These are phyloP conservation scores for Nymphalis urticae DNA, from an alignment of 2,888 invertebrate genomes.

Conservation along the genomic window DNA sequence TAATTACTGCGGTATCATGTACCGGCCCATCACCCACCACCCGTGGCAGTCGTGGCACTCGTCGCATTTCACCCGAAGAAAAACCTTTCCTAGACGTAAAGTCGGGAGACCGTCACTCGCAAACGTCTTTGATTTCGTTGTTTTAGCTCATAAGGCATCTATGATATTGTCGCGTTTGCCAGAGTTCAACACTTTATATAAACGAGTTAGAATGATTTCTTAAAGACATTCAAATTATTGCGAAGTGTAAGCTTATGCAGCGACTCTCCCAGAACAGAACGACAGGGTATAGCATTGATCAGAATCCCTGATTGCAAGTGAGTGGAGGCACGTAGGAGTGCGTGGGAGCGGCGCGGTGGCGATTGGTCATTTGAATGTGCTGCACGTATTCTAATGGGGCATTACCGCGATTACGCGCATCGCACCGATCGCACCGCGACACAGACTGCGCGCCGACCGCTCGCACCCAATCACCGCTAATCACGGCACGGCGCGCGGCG, in stretches of 20 bases:
- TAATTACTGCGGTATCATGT: not conserved
- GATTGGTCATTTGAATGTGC: constrained; percentile 40
- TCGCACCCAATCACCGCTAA: constrained; percentile 42
- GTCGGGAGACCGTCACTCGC: too few relatives aligned
- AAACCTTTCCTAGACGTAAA: too few relatives aligned
- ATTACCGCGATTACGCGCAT: constrained; percentile 26
- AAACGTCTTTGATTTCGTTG: too few relatives aligned
- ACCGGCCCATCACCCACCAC: too few relatives aligned
- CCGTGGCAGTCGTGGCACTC: too few relatives aligned
- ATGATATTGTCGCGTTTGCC: too few relatives aligned
- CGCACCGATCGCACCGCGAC: constrained; percentile 14
- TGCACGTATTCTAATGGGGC: constrained; percentile 46
- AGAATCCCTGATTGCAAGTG: not conserved
- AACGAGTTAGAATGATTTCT: too few relatives aligned
- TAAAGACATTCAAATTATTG: too few relatives aligned
- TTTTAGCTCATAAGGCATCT: too few relatives aligned
- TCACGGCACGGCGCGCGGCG: constrained; percentile 39
- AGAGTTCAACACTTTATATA: too few relatives aligned
- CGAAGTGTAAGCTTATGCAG: too few relatives aligned
- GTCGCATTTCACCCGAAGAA: too few relatives aligned
- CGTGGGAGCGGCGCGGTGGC: constrained; percentile 37
- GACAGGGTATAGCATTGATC: not conserved
- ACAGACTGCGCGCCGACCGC: constrained; percentile 36
- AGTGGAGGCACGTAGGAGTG: constrained; percentile 24
- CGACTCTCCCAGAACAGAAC: not conserved